These are phyloP conservation scores for Podiceps cristatus DNA, from an alignment of 2,113 vertebrate genomes.

Conservation along the genomic window DNA sequence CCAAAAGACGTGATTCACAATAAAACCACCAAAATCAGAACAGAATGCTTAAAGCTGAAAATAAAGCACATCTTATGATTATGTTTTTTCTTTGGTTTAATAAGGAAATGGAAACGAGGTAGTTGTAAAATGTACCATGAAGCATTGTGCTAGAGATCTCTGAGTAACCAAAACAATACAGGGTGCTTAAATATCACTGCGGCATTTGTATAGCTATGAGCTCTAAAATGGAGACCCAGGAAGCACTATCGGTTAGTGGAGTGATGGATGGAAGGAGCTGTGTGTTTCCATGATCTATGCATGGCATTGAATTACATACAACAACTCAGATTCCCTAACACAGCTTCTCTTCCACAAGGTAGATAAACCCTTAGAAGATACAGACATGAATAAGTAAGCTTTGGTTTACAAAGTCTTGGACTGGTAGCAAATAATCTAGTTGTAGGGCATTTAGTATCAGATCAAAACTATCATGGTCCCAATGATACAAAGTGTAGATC, in stretches of 20 bases:
- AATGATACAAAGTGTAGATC: neutral
- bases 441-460: neutral
- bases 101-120: neutral
- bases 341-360: neutral
- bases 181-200: neutral
- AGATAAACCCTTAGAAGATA: neutral
- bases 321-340: neutral
- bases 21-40: neutral
- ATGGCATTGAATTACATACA: neutral
- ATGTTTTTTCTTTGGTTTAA: neutral
- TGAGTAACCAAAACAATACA: neutral
- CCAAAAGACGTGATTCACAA: neutral
- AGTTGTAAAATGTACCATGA: neutral
- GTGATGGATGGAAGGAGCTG: neutral
- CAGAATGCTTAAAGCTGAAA: neutral
- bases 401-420: neutral
- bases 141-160: neutral
- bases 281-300: neutral
- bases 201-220: neutral
- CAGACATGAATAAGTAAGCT: neutral
- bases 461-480: neutral
- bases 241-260: neutral
- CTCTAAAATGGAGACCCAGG: neutral
- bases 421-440: neutral
- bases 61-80: neutral